Percentiles rank a stretch among this genome's conserved stretches.
phyloP scores from a whole-genome alignment of 2,797 vertebrate species.

The Ptychadena robeensis region DNA sequence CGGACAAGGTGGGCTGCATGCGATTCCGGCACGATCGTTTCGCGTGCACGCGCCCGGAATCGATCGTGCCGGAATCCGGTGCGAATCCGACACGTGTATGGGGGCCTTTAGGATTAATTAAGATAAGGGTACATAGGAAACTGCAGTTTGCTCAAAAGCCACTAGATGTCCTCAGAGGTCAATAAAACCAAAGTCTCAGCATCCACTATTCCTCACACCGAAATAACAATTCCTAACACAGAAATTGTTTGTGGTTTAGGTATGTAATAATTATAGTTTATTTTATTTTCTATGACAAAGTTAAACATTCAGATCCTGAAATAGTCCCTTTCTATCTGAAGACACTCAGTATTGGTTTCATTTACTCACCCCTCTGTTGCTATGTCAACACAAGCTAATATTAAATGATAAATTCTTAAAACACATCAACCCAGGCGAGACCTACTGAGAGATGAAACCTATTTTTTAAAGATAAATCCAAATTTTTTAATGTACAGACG shows the following conservation, averaged over 20 bases:
- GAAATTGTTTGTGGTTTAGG: background rate
- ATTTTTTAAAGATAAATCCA: background rate
- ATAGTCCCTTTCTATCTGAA: constrained; percentile 3
- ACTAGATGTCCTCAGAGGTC: constrained; percentile 47
- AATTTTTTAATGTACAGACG: background rate
- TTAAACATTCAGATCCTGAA: constrained; percentile 29
- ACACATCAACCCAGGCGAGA: background rate
- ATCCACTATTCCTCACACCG: background rate
- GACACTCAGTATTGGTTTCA: constrained; percentile 1
- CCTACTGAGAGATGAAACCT: background rate
- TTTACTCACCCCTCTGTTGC: constrained; percentile 31
- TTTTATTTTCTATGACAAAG: background rate
- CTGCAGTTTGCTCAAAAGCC: background rate
- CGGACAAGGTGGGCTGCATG: too few species aligned
- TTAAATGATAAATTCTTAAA: constrained; percentile 41
- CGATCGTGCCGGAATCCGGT: too few species aligned
- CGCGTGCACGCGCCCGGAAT: too few species aligned
- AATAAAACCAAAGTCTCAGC: background rate
- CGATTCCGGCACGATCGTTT: too few species aligned
- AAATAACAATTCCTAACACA: too few species aligned
- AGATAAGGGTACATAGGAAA: background rate
- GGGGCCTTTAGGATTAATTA: too few species aligned
- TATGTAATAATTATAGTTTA: background rate
- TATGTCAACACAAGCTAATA: constrained; percentile 50
- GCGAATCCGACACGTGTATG: too few species aligned